Evolutionary conservation across 2,888 invertebrate genomes (phyloP), one percentile per base, ranked within the genome.

Genomic region (Zaprionus bogoriensis): DNA sequence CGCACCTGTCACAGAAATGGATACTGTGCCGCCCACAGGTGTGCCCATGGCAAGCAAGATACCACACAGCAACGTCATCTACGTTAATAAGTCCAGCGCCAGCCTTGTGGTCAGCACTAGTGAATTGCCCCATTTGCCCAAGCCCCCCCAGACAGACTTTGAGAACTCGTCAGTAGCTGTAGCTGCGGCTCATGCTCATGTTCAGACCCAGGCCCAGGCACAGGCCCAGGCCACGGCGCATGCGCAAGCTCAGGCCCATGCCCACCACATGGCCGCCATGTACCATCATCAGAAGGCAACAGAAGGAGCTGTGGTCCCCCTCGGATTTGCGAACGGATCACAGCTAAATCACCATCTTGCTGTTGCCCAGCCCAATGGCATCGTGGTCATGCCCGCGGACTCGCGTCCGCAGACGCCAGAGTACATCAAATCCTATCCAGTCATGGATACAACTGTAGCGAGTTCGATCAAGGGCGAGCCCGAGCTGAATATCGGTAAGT

Each of bases 381-480:
- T 86, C 44, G 65, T 85, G 7, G 80, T 87, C n/a, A 87, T 87
- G 55, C 77, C 87, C 39, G 77, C 89, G 47, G 89, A 90, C 69
- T 88, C 87, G 32, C 87, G 90, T 63, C 91, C 91, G 5, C 90
- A 90, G 63, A 91, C 91, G 0, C 91, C 91, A 68, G 91, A 91
- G 54, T 91, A 91, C 65, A 90, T 90, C 14, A 90, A 90, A 79
- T 90, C 90, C 23, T 91, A 90, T 87, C 91, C 91, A 57, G 91
- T 91, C 61, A 91, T 91, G 91, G 91, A 91, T 88, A 90, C 90
- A 60, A 91, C 91, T 60, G 91, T 91, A 60, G 91, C 91, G 61
- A 91, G 91, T 73, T 91, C 91, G 54, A 83, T 90, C 14, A 91
- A 91, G 68, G 91, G 91, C 2, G 91, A 91, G 63, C 91, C 91